Evolutionary conservation across 2,888 invertebrate species (phyloP).

Genomic region (Dasysyrphus tricinctus): DNA sequence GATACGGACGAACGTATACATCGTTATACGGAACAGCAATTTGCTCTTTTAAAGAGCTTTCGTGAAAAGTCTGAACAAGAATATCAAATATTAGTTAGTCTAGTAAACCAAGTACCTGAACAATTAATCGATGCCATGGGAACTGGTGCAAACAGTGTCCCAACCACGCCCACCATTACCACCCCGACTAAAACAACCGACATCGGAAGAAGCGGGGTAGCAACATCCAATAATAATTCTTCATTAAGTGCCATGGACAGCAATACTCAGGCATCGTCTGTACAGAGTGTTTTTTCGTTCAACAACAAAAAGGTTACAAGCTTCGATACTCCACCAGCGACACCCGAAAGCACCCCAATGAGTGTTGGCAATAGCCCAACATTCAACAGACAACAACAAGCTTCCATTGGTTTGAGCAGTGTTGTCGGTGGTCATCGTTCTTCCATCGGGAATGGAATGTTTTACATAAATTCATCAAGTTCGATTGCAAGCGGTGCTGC

Average conservation of each 20-base stretch:
- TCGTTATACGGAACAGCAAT: constrained; percentile 90
- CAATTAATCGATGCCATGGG: constrained; percentile 79
- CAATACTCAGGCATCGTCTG: constrained; percentile 64
- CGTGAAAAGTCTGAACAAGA: constrained; percentile 90
- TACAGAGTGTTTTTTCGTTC: constrained; percentile 59
- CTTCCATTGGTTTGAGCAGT: constrained; percentile 52
- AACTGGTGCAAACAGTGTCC: constrained; percentile 73
- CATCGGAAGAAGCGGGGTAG: constrained; percentile 23
- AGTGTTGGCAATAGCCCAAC: constrained; percentile 83
- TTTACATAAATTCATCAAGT: constrained; percentile 48
- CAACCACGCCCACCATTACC: constrained; percentile 80
- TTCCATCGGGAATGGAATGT: constrained; percentile 53
- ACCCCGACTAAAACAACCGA: constrained; percentile 72
- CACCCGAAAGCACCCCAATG: constrained; percentile 83
- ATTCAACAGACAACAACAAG: constrained; percentile 80
- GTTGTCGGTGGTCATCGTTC: constrained; percentile 35
- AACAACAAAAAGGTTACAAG: constrained; percentile 80
- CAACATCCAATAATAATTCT: constrained; percentile 53
- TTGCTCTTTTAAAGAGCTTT: constrained; percentile 89
- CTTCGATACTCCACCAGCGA: constrained; percentile 83
- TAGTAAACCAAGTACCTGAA: constrained; percentile 80
- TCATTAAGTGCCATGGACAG: constrained; percentile 75
- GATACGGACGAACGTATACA: constrained; percentile 90
- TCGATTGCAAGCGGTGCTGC: constrained; percentile 83
- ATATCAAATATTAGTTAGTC: constrained; percentile 87